Evolutionary conservation across 2,113 vertebrate species (phyloP), one percentile per base, ranked within the genome.

Genomic region (Embiotoca jacksoni): DNA sequence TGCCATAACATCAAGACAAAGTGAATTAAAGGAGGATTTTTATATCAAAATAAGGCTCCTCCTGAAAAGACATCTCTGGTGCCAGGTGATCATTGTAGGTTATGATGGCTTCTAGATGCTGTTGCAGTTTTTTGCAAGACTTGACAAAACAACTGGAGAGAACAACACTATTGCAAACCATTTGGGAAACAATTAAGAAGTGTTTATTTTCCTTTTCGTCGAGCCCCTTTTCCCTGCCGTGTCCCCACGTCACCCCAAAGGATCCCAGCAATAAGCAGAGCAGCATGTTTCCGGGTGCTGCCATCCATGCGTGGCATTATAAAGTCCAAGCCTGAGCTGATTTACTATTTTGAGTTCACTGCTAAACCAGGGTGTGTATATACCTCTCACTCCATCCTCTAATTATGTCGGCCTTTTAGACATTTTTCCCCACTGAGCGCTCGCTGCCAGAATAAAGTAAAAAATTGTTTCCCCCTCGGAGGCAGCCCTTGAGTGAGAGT

Each of bases 391-490:
- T 84, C 70, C 72, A 55, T 87, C 81, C 63, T 64, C 88, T 92
- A 90, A 92, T 93, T 89, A 92, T 85, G 63, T 84, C 84, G 85
- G 83, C 39, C 85, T 89, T 64, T 87, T 83, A 89, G 87, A 82
- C 84, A 71, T 82, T 63, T 70, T 82, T 87, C 94, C 83, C 85
- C 83, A 77, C 77, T 93, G 88, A 88, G 88, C 71, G 64, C 65
- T 83, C 84, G 82, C 68, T 92, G 73, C 83, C 75, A 82, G 75
- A 90, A 84, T 82, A 91, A 94, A 94, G 89, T 86, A 44, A 56
- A 61, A 23, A 88, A 78, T 83, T 77, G 84, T 92, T 86, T 88
- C 86, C 87, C 62, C 72, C 82, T 84, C 54, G 33, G 78, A 89
- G 86, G 80, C 32, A 79, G 75, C 87, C 88, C 80, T 71, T 61